Evolutionary conservation across 2,888 invertebrate species (phyloP).

Genomic region (Polia nebulosa): DNA sequence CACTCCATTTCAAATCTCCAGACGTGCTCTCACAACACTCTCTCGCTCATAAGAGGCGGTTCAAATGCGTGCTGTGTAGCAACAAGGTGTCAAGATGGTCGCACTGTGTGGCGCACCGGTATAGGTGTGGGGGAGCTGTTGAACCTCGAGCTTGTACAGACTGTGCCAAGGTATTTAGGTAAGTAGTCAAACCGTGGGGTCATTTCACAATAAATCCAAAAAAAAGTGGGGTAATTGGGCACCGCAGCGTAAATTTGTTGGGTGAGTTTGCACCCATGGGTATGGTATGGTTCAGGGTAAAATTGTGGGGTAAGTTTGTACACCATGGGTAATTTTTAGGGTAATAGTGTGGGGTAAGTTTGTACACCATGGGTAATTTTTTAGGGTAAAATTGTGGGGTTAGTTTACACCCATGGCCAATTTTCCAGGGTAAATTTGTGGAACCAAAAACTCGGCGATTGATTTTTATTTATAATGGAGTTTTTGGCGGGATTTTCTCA

Average conservation of each 20-base stretch:
- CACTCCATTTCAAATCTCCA: slow-evolving; percentile 46
- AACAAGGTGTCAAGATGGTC: slow-evolving; percentile 37
- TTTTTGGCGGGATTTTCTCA: too few relatives aligned
- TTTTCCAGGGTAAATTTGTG: too few relatives aligned
- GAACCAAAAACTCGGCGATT: too few relatives aligned
- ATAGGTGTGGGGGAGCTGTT: slow-evolving; percentile 45
- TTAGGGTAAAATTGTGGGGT: too few relatives aligned
- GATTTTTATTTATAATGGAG: too few relatives aligned
- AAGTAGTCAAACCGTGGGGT: neutral
- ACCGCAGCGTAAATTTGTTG: neutral
- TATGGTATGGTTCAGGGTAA: neutral
- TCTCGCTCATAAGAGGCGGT: slow-evolving; percentile 43
- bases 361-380: rapidly evolving
- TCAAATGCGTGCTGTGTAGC: slow-evolving; percentile 44
- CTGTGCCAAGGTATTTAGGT: slow-evolving; percentile 59
- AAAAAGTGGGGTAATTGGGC: neutral
- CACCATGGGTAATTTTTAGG: too few relatives aligned
- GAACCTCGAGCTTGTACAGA: slow-evolving; percentile 32
- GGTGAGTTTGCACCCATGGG: neutral
- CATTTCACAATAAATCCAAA: neutral
- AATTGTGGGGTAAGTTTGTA: neutral
- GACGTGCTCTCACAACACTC: slow-evolving; percentile 50
- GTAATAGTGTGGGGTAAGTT: neutral
- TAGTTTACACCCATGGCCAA: neutral
- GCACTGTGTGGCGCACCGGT: slow-evolving; percentile 48